These are phyloP conservation scores for Galerucella calmariensis DNA, from an alignment of 2,888 invertebrate species.

Conservation along the genomic window DNA sequence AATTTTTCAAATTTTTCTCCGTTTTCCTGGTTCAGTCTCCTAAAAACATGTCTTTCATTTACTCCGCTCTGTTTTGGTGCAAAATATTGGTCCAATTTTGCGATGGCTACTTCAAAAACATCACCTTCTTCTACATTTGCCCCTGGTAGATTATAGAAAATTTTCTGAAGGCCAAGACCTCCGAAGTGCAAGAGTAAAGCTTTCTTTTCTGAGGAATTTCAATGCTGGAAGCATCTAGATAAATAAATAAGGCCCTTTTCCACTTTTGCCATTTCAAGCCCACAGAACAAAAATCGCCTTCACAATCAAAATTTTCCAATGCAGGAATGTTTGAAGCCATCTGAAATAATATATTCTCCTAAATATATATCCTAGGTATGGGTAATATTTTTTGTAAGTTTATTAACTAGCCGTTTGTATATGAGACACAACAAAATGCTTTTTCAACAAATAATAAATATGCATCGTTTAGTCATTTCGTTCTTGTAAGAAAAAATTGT, in stretches of 20 bases:
- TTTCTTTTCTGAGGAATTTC: slow-evolving; percentile 21
- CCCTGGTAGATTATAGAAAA: slow-evolving; percentile 16
- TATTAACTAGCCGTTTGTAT: too few species aligned
- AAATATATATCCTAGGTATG: background rate
- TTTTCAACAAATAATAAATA: too few species aligned
- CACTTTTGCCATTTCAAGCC: background rate
- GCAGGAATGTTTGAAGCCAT: slow-evolving; percentile 5
- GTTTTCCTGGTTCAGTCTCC: background rate
- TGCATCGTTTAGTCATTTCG: too few species aligned
- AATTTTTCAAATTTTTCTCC: background rate
- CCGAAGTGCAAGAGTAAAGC: slow-evolving; percentile 21
- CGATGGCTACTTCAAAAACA: background rate
- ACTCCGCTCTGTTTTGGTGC: background rate
- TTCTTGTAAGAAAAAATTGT: too few species aligned
- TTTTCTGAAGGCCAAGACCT: slow-evolving; percentile 13
- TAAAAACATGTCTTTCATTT: background rate
- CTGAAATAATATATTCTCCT: too few species aligned
- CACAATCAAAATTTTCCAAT: background rate
- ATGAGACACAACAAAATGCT: too few species aligned
- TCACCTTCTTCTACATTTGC: slow-evolving; percentile 1
- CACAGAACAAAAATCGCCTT: background rate
- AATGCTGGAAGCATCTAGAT: too few species aligned
- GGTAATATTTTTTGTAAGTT: background rate
- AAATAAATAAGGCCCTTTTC: too few species aligned
- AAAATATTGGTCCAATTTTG: background rate